Percentiles rank a stretch among this genome's conserved stretches.
phyloP scores from a whole-genome alignment of 2,888 invertebrate genomes.

The Aphrophora alni region DNA sequence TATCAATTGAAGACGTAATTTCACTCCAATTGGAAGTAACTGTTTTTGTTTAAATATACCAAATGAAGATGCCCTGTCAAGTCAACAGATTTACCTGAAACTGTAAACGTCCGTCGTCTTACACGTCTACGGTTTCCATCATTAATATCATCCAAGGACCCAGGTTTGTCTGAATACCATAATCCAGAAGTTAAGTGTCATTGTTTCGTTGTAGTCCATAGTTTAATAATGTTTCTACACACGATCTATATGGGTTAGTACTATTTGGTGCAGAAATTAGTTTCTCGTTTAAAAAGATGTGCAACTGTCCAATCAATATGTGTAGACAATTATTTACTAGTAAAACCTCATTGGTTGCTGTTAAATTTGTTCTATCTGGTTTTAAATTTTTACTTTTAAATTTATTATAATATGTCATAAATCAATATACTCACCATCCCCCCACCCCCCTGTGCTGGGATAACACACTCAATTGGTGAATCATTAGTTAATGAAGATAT shows the following conservation, averaged over 20 bases:
- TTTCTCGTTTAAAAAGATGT: slow-evolving; percentile 51
- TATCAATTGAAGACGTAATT: no score
- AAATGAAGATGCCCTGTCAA: no score
- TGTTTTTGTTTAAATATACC: no score
- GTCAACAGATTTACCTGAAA: no score
- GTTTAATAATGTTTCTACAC: slow-evolving; percentile 47
- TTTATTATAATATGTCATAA: slow-evolving; percentile 46
- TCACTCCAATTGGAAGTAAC: no score
- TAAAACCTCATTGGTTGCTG: slow-evolving; percentile 13
- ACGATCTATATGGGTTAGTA: slow-evolving; percentile 48
- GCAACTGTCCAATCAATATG: slow-evolving; percentile 49
- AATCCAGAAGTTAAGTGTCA: slow-evolving; percentile 38
- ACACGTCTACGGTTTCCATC: slow-evolving; percentile 19
- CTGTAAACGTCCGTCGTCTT: slow-evolving; percentile 26
- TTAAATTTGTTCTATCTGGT: background rate
- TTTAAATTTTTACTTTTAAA: slow-evolving; percentile 42
- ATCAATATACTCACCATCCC: slow-evolving; percentile 52
- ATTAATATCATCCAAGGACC: slow-evolving; percentile 37
- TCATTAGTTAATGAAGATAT: slow-evolving; percentile 48
- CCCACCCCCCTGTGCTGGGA: slow-evolving; percentile 48
- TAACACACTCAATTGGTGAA: slow-evolving; percentile 49
- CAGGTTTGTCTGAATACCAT: slow-evolving; percentile 43
- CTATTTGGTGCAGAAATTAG: slow-evolving; percentile 48
- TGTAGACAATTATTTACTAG: slow-evolving; percentile 49
- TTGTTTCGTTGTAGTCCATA: slow-evolving; percentile 40